phyloP scores from a whole-genome alignment of 2,113 vertebrate genomes.

The Propithecus coquereli region DNA sequence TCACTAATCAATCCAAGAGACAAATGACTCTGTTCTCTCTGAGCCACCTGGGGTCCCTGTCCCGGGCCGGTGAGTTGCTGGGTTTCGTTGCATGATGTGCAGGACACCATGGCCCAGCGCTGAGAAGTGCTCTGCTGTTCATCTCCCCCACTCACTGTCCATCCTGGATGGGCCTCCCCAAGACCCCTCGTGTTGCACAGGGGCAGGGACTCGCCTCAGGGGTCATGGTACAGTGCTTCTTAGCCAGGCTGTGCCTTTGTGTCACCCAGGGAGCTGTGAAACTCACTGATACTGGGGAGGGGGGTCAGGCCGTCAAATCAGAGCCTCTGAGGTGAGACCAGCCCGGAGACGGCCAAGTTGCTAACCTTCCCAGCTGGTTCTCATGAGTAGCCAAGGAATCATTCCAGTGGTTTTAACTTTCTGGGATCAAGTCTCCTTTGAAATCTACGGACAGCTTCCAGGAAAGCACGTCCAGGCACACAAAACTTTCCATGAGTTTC shows the following conservation, averaged over 20 bases:
- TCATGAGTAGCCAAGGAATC: background rate
- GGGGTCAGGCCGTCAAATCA: background rate
- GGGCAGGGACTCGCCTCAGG: background rate
- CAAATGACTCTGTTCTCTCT: background rate
- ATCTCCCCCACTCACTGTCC: background rate
- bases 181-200: too few relatives aligned
- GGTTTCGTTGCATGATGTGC: too few relatives aligned
- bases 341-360: background rate
- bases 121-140: background rate
- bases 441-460: background rate
- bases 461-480: background rate
- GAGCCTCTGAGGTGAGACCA: background rate
- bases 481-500: background rate
- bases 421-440: background rate
- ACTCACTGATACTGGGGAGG: rapidly evolving
- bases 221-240: background rate
- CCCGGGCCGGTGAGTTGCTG: background rate
- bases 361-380: background rate
- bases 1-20: background rate
- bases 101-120: background rate
- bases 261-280: background rate
- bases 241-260: background rate
- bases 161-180: background rate
- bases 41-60: background rate
- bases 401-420: background rate